phyloP scores from a whole-genome alignment of 2,888 invertebrate species.

The Lottia scabra region DNA sequence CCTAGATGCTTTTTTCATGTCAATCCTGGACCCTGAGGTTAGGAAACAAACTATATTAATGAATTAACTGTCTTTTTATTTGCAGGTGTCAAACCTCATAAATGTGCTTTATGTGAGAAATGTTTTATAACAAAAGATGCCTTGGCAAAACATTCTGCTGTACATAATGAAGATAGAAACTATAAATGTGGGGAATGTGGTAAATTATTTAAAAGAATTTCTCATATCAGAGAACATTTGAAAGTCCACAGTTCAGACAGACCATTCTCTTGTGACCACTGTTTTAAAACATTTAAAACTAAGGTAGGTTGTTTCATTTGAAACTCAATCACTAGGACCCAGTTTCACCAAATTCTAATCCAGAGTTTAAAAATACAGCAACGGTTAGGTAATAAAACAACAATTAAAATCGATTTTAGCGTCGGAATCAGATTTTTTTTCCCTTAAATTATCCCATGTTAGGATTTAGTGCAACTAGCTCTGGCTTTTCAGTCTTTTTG shows the following conservation, averaged over 20 bases:
- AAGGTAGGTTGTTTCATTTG: slow-evolving; percentile 46
- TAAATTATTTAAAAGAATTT: slow-evolving; percentile 66
- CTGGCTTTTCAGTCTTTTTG: too few relatives aligned
- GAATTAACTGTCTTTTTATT: not conserved
- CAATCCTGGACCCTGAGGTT: too few relatives aligned
- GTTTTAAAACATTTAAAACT: slow-evolving; percentile 64
- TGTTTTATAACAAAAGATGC: slow-evolving; percentile 62
- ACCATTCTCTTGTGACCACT: slow-evolving; percentile 58
- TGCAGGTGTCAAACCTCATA: slow-evolving; percentile 60
- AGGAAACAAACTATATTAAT: too few relatives aligned
- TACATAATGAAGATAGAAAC: slow-evolving; percentile 59
- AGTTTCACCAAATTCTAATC: too few relatives aligned
- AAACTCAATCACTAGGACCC: too few relatives aligned
- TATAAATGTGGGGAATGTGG: slow-evolving; percentile 68
- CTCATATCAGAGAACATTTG: slow-evolving; percentile 65
- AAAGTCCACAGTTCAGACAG: slow-evolving; percentile 61
- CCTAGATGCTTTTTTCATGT: too few relatives aligned
- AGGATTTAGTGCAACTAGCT: too few relatives aligned
- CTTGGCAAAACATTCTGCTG: slow-evolving; percentile 59
- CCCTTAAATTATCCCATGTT: too few relatives aligned
- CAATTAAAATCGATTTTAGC: too few relatives aligned
- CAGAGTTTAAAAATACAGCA: too few relatives aligned
- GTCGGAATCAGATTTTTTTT: too few relatives aligned
- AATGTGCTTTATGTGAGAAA: slow-evolving; percentile 58
- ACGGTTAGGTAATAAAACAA: too few relatives aligned